phyloP scores from a whole-genome alignment of 2,888 invertebrate genomes.

The Lochmaea crataegi region DNA sequence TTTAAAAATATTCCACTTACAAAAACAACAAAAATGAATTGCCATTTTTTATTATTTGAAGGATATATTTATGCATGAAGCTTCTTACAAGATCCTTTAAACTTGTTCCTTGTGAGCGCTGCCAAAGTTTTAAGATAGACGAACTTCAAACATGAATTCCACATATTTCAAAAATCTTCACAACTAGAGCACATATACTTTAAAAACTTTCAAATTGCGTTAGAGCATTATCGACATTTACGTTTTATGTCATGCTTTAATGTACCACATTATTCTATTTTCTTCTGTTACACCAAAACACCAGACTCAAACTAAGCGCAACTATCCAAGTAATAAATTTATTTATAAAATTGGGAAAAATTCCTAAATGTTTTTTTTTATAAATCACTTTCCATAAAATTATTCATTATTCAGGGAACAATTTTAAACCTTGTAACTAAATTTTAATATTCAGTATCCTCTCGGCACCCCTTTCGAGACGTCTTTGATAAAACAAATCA shows the following conservation, averaged over 20 bases:
- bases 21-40: background rate
- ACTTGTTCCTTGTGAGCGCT: background rate
- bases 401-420: background rate
- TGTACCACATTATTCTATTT: background rate
- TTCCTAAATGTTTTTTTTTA: too few species aligned
- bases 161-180: slow-evolving; percentile 5
- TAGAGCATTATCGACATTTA: slow-evolving; percentile 1
- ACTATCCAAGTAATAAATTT: background rate
- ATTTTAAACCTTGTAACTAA: background rate
- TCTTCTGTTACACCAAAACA: background rate
- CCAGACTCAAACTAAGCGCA: background rate
- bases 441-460: background rate
- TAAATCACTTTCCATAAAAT: too few species aligned
- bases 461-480: background rate
- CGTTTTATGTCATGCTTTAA: background rate
- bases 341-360: too few species aligned
- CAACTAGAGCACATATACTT: background rate
- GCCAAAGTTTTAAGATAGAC: background rate
- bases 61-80: background rate
- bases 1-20: background rate
- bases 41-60: background rate
- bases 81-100: background rate
- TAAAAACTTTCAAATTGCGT: background rate
- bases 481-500: slow-evolving; percentile 24
- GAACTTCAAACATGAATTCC: background rate